These are phyloP conservation scores for Desoria tigrina DNA, from an alignment of 2,888 invertebrate genomes.

Conservation along the genomic window DNA sequence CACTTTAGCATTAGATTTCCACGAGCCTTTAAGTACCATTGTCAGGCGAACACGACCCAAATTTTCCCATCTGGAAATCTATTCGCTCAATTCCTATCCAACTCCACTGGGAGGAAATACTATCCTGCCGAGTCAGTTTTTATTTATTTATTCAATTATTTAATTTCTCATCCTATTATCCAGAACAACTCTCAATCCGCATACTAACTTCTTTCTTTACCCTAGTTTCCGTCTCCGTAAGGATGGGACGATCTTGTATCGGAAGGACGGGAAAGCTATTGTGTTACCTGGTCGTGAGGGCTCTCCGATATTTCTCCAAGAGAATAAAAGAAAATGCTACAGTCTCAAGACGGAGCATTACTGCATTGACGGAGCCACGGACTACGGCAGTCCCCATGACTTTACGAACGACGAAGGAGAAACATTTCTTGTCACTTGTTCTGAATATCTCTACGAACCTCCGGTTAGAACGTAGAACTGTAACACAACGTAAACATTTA, in stretches of 20 bases:
- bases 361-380: conserved; percentile 41
- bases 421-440: conserved; percentile 38
- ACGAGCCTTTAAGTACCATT: conserved; percentile 36
- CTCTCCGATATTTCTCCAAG: conserved; percentile 24
- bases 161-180: too few species aligned
- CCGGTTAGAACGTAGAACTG: conserved; percentile 12
- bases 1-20: conserved; percentile 36
- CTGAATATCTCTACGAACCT: conserved; percentile 26
- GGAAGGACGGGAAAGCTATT: conserved; percentile 32
- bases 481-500: too few species aligned
- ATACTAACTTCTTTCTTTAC: too few species aligned
- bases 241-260: conserved; percentile 38
- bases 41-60: conserved; percentile 32
- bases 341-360: conserved; percentile 34
- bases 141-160: conserved; percentile 9
- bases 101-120: conserved; percentile 24
- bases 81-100: conserved; percentile 30
- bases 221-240: conserved; percentile 33
- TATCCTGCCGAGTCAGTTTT: conserved; percentile 27
- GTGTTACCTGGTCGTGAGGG: conserved; percentile 20
- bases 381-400: conserved; percentile 32
- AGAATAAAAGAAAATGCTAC: conserved; percentile 31
- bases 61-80: conserved; percentile 34
- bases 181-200: too few species aligned
- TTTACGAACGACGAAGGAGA: conserved; percentile 37